Percentiles rank a stretch among this genome's conserved stretches.
These are phyloP conservation scores for Neoscelio sp. DNA, from an alignment of 2,888 invertebrate genomes.

Conservation along the genomic window DNA sequence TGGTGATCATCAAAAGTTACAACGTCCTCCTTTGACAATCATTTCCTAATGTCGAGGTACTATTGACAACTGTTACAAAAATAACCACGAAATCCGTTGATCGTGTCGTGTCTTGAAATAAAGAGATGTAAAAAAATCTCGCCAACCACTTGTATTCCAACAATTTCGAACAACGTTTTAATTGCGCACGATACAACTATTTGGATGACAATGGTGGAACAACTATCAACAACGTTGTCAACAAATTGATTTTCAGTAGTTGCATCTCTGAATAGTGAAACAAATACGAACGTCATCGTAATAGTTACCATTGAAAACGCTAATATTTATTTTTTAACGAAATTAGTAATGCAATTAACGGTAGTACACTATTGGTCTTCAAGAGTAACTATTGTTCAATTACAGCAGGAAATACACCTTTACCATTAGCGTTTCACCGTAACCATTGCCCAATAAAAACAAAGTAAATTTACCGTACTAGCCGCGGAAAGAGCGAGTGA, in stretches of 20 bases:
- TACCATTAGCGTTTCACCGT: conserved; percentile 33
- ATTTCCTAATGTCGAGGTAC: conserved; percentile 17
- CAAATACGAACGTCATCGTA: background rate
- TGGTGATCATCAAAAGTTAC: conserved; percentile 18
- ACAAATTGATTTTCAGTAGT: background rate
- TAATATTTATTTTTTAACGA: background rate
- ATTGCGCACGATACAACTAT: background rate
- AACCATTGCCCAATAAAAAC: conserved; percentile 27
- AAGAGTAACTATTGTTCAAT: conserved; percentile 26
- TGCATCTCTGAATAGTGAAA: conserved; percentile 4
- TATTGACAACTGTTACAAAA: conserved; percentile 47
- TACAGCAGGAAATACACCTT: conserved; percentile 38
- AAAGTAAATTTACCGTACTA: conserved; percentile 43
- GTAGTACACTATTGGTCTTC: conserved; percentile 7
- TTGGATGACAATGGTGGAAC: conserved; percentile 10
- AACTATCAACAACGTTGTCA: conserved; percentile 23
- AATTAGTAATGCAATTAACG: background rate
- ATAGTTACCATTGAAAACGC: conserved; percentile 11
- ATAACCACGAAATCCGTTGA: conserved; percentile 14
- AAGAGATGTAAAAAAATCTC: no score
- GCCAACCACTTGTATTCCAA: conserved; percentile 14
- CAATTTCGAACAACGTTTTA: conserved; percentile 19
- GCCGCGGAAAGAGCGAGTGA: conserved; percentile 16
- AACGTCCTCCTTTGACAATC: conserved; percentile 27
- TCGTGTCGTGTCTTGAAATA: no score